A percentile compares a stretch with the other conserved stretches of the same genome.
These are phyloP conservation scores for Neoaliturus tenellus DNA, from an alignment of 2,888 invertebrate genomes.

Conservation along the genomic window DNA sequence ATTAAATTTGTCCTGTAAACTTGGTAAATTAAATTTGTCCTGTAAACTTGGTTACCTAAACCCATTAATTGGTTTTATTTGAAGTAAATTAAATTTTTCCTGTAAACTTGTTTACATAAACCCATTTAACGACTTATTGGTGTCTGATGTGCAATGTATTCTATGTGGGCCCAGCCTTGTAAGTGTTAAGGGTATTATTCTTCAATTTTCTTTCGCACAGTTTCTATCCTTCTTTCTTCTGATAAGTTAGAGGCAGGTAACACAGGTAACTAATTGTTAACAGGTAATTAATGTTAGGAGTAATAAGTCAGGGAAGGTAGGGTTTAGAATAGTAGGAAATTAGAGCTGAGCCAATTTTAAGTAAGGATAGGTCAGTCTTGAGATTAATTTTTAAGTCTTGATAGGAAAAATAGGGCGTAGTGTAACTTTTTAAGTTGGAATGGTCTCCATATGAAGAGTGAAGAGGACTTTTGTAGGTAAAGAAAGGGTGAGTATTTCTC, in stretches of 20 bases:
- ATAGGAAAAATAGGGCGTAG: too few species aligned
- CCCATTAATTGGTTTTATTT: too few species aligned
- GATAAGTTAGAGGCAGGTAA: not conserved
- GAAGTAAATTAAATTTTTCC: too few species aligned
- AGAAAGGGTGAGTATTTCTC: not conserved
- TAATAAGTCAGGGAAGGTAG: not conserved
- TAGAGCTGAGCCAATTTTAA: too few species aligned
- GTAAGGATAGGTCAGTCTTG: too few species aligned
- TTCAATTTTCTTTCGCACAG: slow-evolving; percentile 52
- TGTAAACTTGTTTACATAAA: too few species aligned
- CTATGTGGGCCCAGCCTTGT: slow-evolving; percentile 59
- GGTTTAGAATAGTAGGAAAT: not conserved
- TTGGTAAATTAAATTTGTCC: too few species aligned
- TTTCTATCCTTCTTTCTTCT: not conserved
- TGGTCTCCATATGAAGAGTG: not conserved
- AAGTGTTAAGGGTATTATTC: slow-evolving; percentile 11
- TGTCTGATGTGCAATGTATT: too few species aligned
- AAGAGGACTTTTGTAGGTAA: slow-evolving; percentile 12
- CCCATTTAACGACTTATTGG: too few species aligned
- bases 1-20: too few species aligned
- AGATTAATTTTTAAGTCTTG: not conserved
- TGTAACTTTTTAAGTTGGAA: slow-evolving; percentile 12
- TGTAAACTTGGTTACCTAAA: too few species aligned
- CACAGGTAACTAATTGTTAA: not conserved
- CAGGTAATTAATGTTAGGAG: not conserved